Conservation (phyloP, 2,797 vertebrate species). For the Girardinus metallicus region DNA sequence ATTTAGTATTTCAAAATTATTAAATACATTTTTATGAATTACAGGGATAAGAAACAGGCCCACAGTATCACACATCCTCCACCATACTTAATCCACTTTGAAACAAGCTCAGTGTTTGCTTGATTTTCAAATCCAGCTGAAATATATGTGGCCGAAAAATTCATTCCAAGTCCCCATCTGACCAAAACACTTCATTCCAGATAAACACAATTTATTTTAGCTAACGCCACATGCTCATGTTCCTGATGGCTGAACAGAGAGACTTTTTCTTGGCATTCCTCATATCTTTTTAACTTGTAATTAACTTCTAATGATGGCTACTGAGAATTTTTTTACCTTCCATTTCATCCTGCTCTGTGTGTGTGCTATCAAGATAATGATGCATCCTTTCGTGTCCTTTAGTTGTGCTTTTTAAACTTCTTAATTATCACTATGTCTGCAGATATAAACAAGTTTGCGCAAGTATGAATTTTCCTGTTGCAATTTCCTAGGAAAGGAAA, state of each 20-base stretch:
- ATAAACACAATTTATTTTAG: neutral
- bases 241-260: neutral
- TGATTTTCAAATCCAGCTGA: neutral
- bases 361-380: neutral
- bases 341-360: neutral
- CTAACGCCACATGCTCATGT: neutral
- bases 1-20: neutral
- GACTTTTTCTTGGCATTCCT: neutral
- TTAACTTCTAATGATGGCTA: neutral
- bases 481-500: neutral
- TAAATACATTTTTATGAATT: neutral
- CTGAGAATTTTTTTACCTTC: neutral
- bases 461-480: neutral
- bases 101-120: neutral
- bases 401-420: neutral
- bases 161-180: neutral
- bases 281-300: neutral
- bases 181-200: neutral
- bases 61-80: neutral
- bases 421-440: neutral
- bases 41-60: neutral
- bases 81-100: neutral
- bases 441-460: neutral
- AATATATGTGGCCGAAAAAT: neutral
- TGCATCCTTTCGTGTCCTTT: neutral